A percentile compares a stretch with the other conserved stretches of the same genome.
Conservation (phyloP, 2,888 invertebrate species). For the Muscina levida region DNA sequence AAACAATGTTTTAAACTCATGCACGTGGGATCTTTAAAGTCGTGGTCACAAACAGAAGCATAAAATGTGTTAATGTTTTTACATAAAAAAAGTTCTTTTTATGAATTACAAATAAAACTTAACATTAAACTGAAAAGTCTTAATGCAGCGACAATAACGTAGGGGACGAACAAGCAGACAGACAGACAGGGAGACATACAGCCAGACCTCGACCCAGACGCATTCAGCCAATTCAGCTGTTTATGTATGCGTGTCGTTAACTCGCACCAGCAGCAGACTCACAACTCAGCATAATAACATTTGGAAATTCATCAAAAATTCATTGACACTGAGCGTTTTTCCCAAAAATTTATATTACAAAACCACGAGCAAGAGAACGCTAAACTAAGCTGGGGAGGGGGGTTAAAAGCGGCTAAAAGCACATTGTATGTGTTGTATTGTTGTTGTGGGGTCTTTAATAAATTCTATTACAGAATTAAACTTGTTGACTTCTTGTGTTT, state of each 20-base stretch:
- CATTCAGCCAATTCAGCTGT: background rate
- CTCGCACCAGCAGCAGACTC: background rate
- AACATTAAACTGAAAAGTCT: background rate
- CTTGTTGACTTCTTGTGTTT: constrained; percentile 7
- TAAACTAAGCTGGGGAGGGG: no score
- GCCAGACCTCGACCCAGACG: background rate
- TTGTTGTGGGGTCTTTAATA: background rate
- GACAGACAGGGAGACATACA: background rate
- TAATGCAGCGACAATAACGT: background rate
- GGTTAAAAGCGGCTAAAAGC: no score
- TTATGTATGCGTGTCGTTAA: constrained; percentile 13
- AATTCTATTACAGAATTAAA: background rate
- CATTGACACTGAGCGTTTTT: constrained; percentile 15
- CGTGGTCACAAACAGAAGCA: background rate
- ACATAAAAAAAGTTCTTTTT: background rate
- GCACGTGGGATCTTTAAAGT: constrained; percentile 23
- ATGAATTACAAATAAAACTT: background rate
- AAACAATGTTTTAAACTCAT: constrained; percentile 1
- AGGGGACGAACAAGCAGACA: background rate
- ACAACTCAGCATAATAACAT: constrained; percentile 10
- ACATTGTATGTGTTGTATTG: background rate
- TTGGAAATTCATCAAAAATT: constrained; percentile 34
- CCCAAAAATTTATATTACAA: no score
- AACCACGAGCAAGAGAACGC: no score
- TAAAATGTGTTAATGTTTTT: background rate